A percentile compares a stretch with the other conserved stretches of the same genome.
phyloP scores from a whole-genome alignment of 2,113 vertebrate species.

The Tetrax tetrax region DNA sequence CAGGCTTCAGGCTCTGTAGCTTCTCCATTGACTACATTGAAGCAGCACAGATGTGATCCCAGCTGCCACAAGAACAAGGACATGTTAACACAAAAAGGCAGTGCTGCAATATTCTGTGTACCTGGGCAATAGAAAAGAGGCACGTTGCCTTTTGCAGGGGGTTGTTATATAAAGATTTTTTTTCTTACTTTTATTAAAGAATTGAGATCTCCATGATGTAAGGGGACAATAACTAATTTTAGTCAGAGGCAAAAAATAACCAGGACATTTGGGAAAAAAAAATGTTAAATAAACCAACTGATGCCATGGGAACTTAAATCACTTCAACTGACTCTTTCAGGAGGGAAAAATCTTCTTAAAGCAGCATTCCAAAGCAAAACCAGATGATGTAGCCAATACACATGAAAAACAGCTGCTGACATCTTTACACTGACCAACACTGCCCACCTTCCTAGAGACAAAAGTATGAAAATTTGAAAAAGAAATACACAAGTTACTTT shows the following conservation, averaged over 20 bases:
- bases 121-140: not conserved
- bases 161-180: not conserved
- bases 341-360: not conserved
- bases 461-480: not conserved
- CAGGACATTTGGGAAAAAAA: not conserved
- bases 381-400: not conserved
- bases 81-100: not conserved
- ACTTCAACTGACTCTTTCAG: not conserved
- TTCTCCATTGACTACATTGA: not conserved
- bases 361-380: not conserved
- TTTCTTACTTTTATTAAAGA: not conserved
- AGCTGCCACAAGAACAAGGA: not conserved
- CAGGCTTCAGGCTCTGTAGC: not conserved
- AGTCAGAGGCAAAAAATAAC: not conserved
- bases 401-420: not conserved
- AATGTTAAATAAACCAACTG: not conserved
- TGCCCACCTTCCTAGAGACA: not conserved
- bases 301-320: not conserved
- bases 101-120: not conserved
- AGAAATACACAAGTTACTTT: not conserved
- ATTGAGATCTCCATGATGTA: not conserved
- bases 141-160: not conserved
- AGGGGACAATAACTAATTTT: not conserved
- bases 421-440: not conserved
- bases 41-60: not conserved